Percentiles rank a stretch among this genome's conserved stretches.
These are phyloP conservation scores for Lycia hirtaria DNA, from an alignment of 2,888 invertebrate species.

Conservation along the genomic window DNA sequence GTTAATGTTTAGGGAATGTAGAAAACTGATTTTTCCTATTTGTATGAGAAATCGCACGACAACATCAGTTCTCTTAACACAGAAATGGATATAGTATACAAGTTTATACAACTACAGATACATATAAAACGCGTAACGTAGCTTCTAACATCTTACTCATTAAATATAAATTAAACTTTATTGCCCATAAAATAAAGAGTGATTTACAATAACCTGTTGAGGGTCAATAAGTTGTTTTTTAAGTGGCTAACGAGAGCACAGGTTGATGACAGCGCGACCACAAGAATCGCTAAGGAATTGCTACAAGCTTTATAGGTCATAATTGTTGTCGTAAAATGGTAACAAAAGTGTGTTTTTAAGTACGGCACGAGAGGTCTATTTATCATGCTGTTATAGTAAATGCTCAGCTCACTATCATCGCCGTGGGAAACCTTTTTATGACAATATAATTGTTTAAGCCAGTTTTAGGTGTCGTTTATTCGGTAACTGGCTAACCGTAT, in stretches of 20 bases:
- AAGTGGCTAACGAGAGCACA: constrained; percentile 55
- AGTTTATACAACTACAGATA: too few species aligned
- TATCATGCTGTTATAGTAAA: constrained; percentile 75
- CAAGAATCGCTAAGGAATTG: constrained; percentile 81
- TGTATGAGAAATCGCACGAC: too few species aligned
- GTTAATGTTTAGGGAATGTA: too few species aligned
- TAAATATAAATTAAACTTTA: constrained; percentile 54
- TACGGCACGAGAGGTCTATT: constrained; percentile 80
- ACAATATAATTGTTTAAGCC: constrained; percentile 74
- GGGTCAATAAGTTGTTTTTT: constrained; percentile 52
- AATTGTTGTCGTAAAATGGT: constrained; percentile 85
- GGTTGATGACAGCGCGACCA: constrained; percentile 77
- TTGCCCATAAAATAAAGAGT: constrained; percentile 52
- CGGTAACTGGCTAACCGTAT: too few species aligned
- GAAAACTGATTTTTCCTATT: too few species aligned
- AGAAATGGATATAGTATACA: constrained; percentile 64
- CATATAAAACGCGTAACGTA: constrained; percentile 40
- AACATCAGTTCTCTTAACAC: too few species aligned
- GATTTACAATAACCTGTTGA: constrained; percentile 47
- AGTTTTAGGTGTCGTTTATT: constrained; percentile 56
- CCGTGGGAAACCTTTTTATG: constrained; percentile 76
- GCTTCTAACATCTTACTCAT: constrained; percentile 38
- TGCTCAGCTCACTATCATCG: constrained; percentile 71
- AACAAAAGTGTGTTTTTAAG: constrained; percentile 83
- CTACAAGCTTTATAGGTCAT: constrained; percentile 84